A percentile compares a stretch with the other conserved stretches of the same genome.
Conservation (phyloP, 2,113 vertebrate species). For the Sisor rabdophorus region DNA sequence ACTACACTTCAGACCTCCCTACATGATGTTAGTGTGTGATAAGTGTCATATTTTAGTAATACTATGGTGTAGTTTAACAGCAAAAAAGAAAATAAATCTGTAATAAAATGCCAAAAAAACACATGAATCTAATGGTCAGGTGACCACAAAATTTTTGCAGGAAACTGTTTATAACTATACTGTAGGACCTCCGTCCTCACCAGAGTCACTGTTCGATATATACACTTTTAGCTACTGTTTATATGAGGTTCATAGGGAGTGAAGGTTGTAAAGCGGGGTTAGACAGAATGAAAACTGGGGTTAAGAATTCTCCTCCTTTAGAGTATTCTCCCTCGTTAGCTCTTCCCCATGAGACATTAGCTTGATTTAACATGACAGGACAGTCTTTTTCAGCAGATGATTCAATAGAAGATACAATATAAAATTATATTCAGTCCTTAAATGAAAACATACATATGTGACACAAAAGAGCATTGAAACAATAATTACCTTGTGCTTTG, state of each 20-base stretch:
- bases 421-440: constrained; percentile 2
- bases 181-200: neutral
- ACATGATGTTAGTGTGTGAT: too few relatives aligned
- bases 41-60: too few relatives aligned
- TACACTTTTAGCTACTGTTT: constrained; percentile 61
- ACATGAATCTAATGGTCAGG: too few relatives aligned
- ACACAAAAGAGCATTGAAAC: constrained; percentile 1
- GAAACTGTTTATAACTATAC: too few relatives aligned
- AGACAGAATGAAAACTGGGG: constrained; percentile 51
- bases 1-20: too few relatives aligned
- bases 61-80: too few relatives aligned
- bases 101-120: too few relatives aligned
- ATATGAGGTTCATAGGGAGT: constrained; percentile 68
- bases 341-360: constrained; percentile 63
- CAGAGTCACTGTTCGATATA: constrained; percentile 56
- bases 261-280: constrained; percentile 64
- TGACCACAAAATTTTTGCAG: too few relatives aligned
- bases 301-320: constrained; percentile 61
- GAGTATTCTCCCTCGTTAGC: constrained; percentile 68
- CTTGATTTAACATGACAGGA: constrained; percentile 74
- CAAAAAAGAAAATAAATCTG: too few relatives aligned
- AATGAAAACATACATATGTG: constrained; percentile 5
- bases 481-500: neutral
- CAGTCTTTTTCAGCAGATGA: constrained; percentile 65
- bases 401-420: constrained; percentile 45